phyloP scores from a whole-genome alignment of 2,888 invertebrate species.

The Crematogaster levior region DNA sequence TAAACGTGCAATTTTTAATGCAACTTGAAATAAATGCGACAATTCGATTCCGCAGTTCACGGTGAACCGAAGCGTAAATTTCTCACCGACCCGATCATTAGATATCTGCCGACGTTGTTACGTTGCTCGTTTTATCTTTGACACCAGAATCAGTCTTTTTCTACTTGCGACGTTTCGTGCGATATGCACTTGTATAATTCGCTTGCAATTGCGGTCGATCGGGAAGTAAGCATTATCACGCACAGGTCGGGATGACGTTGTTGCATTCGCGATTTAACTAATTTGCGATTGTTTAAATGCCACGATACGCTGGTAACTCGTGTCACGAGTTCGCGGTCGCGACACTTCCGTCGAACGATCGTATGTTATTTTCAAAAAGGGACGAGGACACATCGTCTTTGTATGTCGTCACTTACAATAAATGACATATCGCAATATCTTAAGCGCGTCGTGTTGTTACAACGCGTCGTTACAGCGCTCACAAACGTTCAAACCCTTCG shows the following conservation, averaged over 20 bases:
- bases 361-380: conserved; percentile 25
- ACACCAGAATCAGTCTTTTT: background rate
- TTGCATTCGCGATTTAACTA: background rate
- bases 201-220: background rate
- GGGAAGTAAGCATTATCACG: background rate
- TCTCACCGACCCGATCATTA: background rate
- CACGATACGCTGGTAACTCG: background rate
- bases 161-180: background rate
- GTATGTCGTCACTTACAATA: conserved; percentile 6
- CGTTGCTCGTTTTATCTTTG: background rate
- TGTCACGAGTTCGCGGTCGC: conserved; percentile 17
- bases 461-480: no score
- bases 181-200: conserved; percentile 14
- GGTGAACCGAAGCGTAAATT: background rate
- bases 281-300: conserved; percentile 28
- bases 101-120: background rate
- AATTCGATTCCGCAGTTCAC: background rate
- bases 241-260: background rate
- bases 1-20: background rate
- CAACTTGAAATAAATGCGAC: background rate
- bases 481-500: conserved; percentile 31
- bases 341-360: background rate
- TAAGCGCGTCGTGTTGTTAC: background rate
- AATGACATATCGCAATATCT: conserved; percentile 47
- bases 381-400: background rate